phyloP scores from a whole-genome alignment of 2,888 invertebrate species.

The Drosophila kokeensis region DNA sequence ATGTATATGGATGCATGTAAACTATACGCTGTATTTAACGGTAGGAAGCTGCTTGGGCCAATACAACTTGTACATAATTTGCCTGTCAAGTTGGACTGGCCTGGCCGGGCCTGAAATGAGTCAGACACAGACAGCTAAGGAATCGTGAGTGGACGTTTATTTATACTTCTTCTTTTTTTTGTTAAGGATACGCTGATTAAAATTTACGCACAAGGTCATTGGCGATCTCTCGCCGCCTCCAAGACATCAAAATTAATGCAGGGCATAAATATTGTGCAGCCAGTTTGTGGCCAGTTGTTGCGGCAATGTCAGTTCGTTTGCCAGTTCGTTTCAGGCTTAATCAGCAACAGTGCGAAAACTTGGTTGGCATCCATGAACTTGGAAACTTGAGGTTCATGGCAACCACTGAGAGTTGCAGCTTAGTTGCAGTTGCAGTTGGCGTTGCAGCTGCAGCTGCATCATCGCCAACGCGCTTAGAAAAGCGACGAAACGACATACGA shows the following conservation, averaged over 20 bases:
- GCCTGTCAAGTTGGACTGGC: constrained; percentile 43
- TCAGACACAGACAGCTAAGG: constrained; percentile 23
- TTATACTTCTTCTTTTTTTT: constrained; percentile 2
- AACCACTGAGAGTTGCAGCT: constrained; percentile 11
- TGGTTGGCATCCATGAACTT: constrained; percentile 57
- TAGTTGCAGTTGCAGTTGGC: constrained; percentile 26
- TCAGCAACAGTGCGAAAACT: constrained; percentile 49
- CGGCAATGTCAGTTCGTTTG: constrained; percentile 10
- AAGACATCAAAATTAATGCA: constrained; percentile 71
- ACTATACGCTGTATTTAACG: constrained; percentile 12
- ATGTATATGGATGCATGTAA: background rate
- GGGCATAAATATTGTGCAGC: constrained; percentile 73
- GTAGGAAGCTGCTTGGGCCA: constrained; percentile 39
- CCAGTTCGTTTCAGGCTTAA: constrained; percentile 59
- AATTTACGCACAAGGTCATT: constrained; percentile 77
- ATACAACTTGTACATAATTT: constrained; percentile 53
- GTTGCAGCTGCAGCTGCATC: constrained; percentile 23
- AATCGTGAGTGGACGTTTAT: constrained; percentile 27
- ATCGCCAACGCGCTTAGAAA: constrained; percentile 49
- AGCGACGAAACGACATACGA: constrained; percentile 51
- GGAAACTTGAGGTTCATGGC: constrained; percentile 63
- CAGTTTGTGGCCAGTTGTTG: constrained; percentile 15
- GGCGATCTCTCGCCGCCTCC: constrained; percentile 39
- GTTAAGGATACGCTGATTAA: constrained; percentile 67
- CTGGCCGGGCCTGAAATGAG: constrained; percentile 21